A percentile compares a stretch with the other conserved stretches of the same genome.
Evolutionary conservation across 2,113 vertebrate species (phyloP).

Genomic region (Cyanoliseus patagonus): DNA sequence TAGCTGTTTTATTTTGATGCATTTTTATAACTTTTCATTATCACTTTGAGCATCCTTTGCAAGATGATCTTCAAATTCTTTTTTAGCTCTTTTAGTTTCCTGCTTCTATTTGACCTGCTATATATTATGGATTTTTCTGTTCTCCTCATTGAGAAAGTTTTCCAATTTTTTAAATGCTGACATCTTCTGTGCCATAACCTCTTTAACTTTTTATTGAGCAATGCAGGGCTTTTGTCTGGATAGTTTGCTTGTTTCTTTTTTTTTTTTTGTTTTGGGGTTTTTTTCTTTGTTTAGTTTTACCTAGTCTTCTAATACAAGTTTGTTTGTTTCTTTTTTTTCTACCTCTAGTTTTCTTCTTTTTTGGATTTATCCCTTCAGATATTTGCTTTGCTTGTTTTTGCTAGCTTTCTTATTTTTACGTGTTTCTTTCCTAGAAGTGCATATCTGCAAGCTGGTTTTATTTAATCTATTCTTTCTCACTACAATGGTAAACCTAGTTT

Average conservation of each 20-base stretch:
- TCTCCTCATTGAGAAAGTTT: background rate
- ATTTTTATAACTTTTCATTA: constrained; percentile 34
- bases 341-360: background rate
- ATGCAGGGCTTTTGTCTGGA: background rate
- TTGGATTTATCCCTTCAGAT: background rate
- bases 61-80: constrained; percentile 9
- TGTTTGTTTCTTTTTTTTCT: background rate
- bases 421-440: background rate
- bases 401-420: background rate
- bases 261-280: background rate
- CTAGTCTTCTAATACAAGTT: background rate
- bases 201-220: background rate
- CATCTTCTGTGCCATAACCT: background rate
- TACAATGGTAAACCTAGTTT: background rate
- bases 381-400: background rate
- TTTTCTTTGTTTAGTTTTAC: background rate
- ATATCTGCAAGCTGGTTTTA: background rate
- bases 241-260: background rate
- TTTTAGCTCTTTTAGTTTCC: constrained; percentile 47
- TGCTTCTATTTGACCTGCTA: background rate
- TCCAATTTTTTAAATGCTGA: constrained; percentile 8
- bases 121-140: constrained; percentile 29
- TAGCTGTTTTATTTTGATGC: background rate
- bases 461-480: background rate
- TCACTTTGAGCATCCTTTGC: background rate